A percentile compares a stretch with the other conserved stretches of the same genome.
phyloP scores from a whole-genome alignment of 1,140 invertebrate genomes.

The Ceratina japonica region DNA sequence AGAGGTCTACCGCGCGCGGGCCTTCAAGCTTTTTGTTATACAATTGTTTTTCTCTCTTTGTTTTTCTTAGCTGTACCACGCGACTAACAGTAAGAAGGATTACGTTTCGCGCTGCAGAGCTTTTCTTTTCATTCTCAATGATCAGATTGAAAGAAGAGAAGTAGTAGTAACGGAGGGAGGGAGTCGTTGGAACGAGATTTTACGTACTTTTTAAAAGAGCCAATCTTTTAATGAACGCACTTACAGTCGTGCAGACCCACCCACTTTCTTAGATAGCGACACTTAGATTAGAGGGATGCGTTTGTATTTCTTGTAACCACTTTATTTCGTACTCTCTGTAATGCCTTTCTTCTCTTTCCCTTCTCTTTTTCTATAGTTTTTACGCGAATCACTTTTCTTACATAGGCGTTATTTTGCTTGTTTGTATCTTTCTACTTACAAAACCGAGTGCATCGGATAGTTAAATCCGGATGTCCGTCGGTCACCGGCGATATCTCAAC shows the following conservation, averaged over 20 bases:
- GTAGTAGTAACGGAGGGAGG: not conserved
- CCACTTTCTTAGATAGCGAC: slow-evolving; percentile 68
- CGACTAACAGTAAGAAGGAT: slow-evolving; percentile 42
- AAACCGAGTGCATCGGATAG: slow-evolving; percentile 23
- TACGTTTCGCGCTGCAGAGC: slow-evolving; percentile 27
- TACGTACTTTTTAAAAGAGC: slow-evolving; percentile 48
- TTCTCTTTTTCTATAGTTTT: slow-evolving; percentile 72
- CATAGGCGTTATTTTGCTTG: slow-evolving; percentile 64
- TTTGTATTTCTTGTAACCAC: slow-evolving; percentile 77
- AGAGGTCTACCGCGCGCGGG: slow-evolving; percentile 16
- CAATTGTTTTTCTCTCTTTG: slow-evolving; percentile 28
- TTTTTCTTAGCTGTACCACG: slow-evolving; percentile 36
- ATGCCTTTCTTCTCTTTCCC: slow-evolving; percentile 63
- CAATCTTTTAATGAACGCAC: slow-evolving; percentile 42
- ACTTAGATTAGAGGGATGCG: slow-evolving; percentile 72
- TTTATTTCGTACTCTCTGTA: slow-evolving; percentile 70
- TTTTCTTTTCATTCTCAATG: slow-evolving; percentile 44
- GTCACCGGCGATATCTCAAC: not conserved
- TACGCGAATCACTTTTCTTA: slow-evolving; percentile 62
- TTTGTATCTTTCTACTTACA: slow-evolving; percentile 74
- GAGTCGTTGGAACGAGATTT: slow-evolving; percentile 24
- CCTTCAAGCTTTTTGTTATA: slow-evolving; percentile 44
- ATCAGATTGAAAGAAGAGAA: slow-evolving; percentile 26
- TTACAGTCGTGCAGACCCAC: slow-evolving; percentile 66
- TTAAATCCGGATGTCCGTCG: slow-evolving; percentile 30